Conservation (phyloP, 2,888 invertebrate species). For the Pandemis corylana region DNA sequence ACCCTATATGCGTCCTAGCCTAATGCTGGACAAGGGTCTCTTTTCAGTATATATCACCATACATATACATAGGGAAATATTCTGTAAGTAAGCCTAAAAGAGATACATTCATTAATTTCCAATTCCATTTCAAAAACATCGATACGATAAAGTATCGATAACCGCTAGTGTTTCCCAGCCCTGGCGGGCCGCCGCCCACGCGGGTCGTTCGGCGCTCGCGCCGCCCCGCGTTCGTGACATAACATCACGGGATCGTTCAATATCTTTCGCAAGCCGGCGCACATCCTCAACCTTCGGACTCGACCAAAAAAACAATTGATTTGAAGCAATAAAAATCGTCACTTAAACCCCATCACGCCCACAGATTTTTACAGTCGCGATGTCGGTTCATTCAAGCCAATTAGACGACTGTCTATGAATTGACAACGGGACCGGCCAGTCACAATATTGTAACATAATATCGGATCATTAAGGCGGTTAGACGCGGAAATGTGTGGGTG, state of each 20-base stretch:
- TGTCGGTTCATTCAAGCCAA: slow-evolving; percentile 65
- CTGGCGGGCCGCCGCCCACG: slow-evolving; percentile 74
- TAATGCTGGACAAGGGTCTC: too few relatives aligned
- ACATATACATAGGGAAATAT: too few relatives aligned
- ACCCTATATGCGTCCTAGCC: too few relatives aligned
- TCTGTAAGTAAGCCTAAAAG: too few relatives aligned
- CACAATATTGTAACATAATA: slow-evolving; percentile 80
- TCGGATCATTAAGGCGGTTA: slow-evolving; percentile 78
- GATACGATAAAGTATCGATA: slow-evolving; percentile 39
- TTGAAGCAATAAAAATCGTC: slow-evolving; percentile 34
- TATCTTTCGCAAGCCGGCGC: slow-evolving; percentile 75
- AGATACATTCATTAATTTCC: too few relatives aligned
- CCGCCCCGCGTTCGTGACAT: slow-evolving; percentile 78
- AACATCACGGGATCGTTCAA: slow-evolving; percentile 78
- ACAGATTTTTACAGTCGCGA: slow-evolving; percentile 63
- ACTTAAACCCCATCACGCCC: slow-evolving; percentile 52
- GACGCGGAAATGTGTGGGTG: slow-evolving; percentile 84
- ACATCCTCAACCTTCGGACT: slow-evolving; percentile 70
- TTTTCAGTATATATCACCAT: too few relatives aligned
- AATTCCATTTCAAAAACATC: neutral
- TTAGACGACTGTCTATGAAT: slow-evolving; percentile 54
- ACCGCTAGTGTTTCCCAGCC: slow-evolving; percentile 50
- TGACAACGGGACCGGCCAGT: slow-evolving; percentile 64
- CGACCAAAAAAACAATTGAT: slow-evolving; percentile 46
- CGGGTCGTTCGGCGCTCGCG: slow-evolving; percentile 75